Evolutionary conservation across 2,888 invertebrate species (phyloP).

Genomic region (Eulithis prunata): DNA sequence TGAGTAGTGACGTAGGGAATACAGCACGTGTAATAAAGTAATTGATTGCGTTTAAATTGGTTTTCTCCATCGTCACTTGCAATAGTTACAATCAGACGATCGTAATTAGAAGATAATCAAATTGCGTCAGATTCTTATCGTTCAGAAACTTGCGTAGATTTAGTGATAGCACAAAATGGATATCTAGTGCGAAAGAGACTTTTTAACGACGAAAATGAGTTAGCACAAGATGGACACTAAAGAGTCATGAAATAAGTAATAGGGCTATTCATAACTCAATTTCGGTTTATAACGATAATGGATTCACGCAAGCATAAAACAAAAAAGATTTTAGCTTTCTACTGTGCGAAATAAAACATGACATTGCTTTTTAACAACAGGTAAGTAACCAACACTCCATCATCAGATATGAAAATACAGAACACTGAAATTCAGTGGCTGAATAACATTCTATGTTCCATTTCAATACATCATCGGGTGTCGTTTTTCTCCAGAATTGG

Average conservation of each 20-base stretch:
- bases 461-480: conserved; percentile 6
- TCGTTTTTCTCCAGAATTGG: conserved; percentile 9
- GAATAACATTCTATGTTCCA: conserved; percentile 7
- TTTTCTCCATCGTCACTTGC: conserved; percentile 13
- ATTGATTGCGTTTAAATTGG: conserved; percentile 16
- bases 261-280: background rate
- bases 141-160: conserved; percentile 1
- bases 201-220: background rate
- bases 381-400: background rate
- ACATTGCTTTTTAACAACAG: background rate
- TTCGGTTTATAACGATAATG: conserved; percentile 1
- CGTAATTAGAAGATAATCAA: conserved; percentile 16
- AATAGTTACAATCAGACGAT: conserved; percentile 16
- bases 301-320: background rate
- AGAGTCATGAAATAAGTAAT: conserved; percentile 1
- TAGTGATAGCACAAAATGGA: background rate
- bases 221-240: conserved; percentile 1
- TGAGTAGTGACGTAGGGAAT: background rate
- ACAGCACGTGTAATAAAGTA: conserved; percentile 9
- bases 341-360: background rate
- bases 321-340: background rate
- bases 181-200: background rate
- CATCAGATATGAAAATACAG: background rate
- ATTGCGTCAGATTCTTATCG: conserved; percentile 17
- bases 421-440: background rate